Evolutionary conservation across 2,888 invertebrate genomes (phyloP).

Genomic region (Galerucella pusilla): DNA sequence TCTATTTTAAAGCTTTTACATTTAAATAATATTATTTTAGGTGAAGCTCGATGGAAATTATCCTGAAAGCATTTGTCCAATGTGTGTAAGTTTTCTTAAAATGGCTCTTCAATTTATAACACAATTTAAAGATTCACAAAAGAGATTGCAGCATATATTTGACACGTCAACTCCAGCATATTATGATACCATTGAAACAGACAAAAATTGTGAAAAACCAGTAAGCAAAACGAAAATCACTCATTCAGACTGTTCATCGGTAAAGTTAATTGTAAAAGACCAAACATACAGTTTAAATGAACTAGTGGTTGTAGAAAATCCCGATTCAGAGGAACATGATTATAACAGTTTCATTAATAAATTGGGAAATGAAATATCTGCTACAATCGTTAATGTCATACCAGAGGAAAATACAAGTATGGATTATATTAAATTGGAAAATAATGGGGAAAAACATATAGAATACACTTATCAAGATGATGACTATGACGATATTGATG

Average conservation of each 20-base stretch:
- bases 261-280: conserved; percentile 52
- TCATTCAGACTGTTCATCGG: conserved; percentile 32
- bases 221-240: not conserved
- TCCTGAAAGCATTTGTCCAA: conserved; percentile 42
- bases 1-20: not conserved
- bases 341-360: conserved; percentile 53
- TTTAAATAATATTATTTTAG: conserved; percentile 25
- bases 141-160: conserved; percentile 28
- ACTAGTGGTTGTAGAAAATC: conserved; percentile 51
- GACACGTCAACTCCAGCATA: conserved; percentile 1
- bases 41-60: conserved; percentile 32
- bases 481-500: not conserved
- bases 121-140: conserved; percentile 38
- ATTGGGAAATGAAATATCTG: conserved; percentile 53
- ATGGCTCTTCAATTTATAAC: conserved; percentile 38
- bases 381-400: conserved; percentile 45
- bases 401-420: conserved; percentile 18
- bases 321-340: conserved; percentile 34
- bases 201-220: not conserved
- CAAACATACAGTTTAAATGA: conserved; percentile 52
- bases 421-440: not conserved
- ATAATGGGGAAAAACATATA: conserved; percentile 7
- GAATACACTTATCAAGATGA: conserved; percentile 10
- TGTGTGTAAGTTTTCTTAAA: conserved; percentile 42
- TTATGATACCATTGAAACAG: conserved; percentile 9